phyloP scores from a whole-genome alignment of 2,888 invertebrate species.

The Empis livida region DNA sequence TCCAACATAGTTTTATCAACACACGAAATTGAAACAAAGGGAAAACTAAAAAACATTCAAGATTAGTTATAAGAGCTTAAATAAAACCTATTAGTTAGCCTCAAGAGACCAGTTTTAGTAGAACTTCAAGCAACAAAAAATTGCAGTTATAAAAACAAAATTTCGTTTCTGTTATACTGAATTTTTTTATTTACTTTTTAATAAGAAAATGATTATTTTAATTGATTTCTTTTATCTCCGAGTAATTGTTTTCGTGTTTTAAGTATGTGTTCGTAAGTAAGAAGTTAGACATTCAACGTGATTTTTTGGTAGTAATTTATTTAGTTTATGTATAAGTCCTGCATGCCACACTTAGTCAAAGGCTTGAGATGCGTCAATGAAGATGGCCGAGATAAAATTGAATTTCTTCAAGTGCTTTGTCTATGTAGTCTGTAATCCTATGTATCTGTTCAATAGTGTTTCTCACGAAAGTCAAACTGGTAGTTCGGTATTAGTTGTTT shows the following conservation, averaged over 20 bases:
- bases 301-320: background rate
- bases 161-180: too few species aligned
- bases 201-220: too few species aligned
- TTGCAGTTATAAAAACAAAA: too few species aligned
- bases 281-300: background rate
- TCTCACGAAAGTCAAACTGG: too few species aligned
- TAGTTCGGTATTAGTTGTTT: background rate
- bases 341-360: constrained; percentile 8
- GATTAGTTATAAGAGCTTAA: too few species aligned
- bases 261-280: constrained; percentile 1
- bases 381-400: constrained; percentile 4
- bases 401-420: constrained; percentile 7
- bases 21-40: too few species aligned
- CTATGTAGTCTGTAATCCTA: constrained; percentile 2
- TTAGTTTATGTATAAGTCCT: constrained; percentile 3
- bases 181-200: too few species aligned
- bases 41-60: too few species aligned
- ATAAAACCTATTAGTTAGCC: too few species aligned
- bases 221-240: background rate
- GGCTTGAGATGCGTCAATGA: constrained; percentile 7
- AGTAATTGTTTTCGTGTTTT: background rate
- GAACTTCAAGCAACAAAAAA: too few species aligned
- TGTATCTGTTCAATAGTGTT: constrained; percentile 4
- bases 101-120: too few species aligned
- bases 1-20: too few species aligned